Conservation (phyloP, 2,888 invertebrate genomes). For the Agriopis leucophaearia region DNA sequence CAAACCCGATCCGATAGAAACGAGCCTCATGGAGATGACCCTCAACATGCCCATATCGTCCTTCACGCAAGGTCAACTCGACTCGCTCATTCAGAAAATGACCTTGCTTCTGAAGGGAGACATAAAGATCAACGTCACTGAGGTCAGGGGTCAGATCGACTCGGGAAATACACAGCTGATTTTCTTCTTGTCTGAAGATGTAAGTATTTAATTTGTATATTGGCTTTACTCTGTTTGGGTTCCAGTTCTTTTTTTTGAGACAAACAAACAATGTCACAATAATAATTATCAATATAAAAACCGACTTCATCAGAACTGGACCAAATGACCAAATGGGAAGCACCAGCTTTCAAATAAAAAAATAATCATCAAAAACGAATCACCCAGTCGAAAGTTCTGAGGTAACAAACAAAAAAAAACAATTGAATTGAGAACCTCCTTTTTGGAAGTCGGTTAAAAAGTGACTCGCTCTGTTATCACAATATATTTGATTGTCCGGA, state of each 20-base stretch:
- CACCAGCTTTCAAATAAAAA: too few species aligned
- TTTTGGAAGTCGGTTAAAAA: too few species aligned
- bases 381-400: too few species aligned
- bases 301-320: too few species aligned
- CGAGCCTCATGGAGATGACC: slow-evolving; percentile 93
- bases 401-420: too few species aligned
- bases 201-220: slow-evolving; percentile 52
- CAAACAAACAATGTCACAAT: too few species aligned
- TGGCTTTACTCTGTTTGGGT: neutral
- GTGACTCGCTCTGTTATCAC: too few species aligned
- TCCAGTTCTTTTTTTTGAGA: neutral
- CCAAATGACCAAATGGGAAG: too few species aligned
- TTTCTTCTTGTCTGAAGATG: slow-evolving; percentile 89
- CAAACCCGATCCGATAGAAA: slow-evolving; percentile 90
- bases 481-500: too few species aligned
- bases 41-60: slow-evolving; percentile 90
- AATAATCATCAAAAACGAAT: too few species aligned
- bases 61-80: slow-evolving; percentile 87
- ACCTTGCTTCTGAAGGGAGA: slow-evolving; percentile 92
- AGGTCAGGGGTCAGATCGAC: slow-evolving; percentile 86
- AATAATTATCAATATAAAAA: too few species aligned
- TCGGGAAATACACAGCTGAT: slow-evolving; percentile 88
- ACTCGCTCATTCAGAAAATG: slow-evolving; percentile 92
- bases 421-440: too few species aligned
- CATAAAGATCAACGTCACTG: slow-evolving; percentile 87